Conservation (phyloP, 1,140 invertebrate species). For the Trachymyrmex septentrionalis region DNA sequence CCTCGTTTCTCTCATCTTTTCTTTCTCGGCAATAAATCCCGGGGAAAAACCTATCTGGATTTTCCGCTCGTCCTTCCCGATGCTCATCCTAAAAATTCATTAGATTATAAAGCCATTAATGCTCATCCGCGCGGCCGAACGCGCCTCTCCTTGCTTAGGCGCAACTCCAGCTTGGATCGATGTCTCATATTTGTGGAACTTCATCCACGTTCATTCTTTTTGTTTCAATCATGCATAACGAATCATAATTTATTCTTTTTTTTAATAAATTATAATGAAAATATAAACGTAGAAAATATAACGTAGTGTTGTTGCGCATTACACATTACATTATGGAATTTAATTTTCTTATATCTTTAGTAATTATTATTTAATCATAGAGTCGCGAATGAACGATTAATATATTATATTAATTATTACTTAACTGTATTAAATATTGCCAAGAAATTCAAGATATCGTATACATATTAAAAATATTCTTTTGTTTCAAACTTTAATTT, state of each 20-base stretch:
- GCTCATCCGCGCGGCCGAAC: slow-evolving; percentile 80
- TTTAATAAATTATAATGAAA: neutral
- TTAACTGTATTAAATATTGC: neutral
- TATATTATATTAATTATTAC: too few relatives aligned
- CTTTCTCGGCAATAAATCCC: slow-evolving; percentile 81
- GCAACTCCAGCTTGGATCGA: slow-evolving; percentile 61
- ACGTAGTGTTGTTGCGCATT: neutral
- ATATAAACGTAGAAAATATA: too few relatives aligned
- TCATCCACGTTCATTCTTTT: neutral
- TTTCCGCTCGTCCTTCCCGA: slow-evolving; percentile 72
- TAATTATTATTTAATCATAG: neutral
- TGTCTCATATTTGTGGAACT: slow-evolving; percentile 25
- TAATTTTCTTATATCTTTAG: neutral
- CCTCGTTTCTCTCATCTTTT: slow-evolving; percentile 70
- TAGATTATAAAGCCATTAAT: slow-evolving; percentile 85
- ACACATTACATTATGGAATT: neutral
- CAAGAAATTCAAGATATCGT: neutral
- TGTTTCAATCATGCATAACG: neutral
- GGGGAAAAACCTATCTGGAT: slow-evolving; percentile 77
- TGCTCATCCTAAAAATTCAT: slow-evolving; percentile 84
- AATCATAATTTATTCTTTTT: neutral
- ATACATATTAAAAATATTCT: neutral
- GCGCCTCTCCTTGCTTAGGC: slow-evolving; percentile 66
- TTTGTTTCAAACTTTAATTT: slow-evolving; percentile 5
- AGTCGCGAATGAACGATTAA: neutral